Base-by-base conservation (phyloP, 1,140 invertebrate genomes). In the Heliconius hermathena region DNA sequence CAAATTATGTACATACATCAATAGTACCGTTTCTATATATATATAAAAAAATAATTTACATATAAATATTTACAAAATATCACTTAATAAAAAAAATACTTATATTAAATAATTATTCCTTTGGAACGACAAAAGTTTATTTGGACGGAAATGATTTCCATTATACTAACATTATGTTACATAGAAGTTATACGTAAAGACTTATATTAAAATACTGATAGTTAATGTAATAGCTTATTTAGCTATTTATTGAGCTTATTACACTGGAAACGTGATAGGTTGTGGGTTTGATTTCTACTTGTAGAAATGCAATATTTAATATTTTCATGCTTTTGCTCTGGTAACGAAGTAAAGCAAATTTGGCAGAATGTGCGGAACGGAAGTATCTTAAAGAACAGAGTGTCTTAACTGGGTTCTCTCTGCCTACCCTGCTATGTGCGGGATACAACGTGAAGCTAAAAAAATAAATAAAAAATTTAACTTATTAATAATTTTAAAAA, bases 101-200 rank as follows among this genome's bases (percentile, higher is more conserved):
- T 52, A 52, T 52, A 60, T 36, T 76, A 76, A 76, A 76, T 29
- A 76, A 76, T 71, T 90, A 90, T 92, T 92, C 89, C 92, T 93
- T 93, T 93, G 92, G 92, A 92, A 92, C 87, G 85, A 83, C 87
- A 87, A 86, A 79, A 80, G 85, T 80, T 81, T 90, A 88, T 93
- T 92, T 92, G 92, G 92, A 90, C 90, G 92, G 90, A 91, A 87
- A 81, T 80, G 79, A 85, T 88, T 83, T 73, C 74, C 80, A 86
- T 84, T 73, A 73, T 73, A 54, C 46, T 76, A 76, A 85, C 52
- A 82, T 82, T 82, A 86, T 3, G 75, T 41, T 76, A 81, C 77
- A 77, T 76, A 74, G 74, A 82, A 66, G 3, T 78, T 76, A 79
- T 79, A 73, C 26, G 73, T 74, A 81, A 57, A 77, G 72, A 79